Base-by-base conservation (phyloP, 2,888 invertebrate genomes). In the Hyppa rectilinea region DNA sequence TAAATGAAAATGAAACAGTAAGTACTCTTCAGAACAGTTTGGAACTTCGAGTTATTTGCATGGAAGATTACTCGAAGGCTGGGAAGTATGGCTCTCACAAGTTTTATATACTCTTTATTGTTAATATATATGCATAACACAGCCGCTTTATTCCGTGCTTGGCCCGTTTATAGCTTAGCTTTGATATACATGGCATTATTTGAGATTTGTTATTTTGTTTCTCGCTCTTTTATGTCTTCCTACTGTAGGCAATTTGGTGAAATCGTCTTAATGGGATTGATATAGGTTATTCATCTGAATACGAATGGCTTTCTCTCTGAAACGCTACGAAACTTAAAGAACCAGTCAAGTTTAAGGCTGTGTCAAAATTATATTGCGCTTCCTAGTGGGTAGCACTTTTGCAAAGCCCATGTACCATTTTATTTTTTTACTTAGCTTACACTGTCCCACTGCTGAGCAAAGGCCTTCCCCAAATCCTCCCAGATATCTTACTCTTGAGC, bases 121-220 rank as follows among this genome's bases (percentile, higher is more conserved):
- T 70, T 65, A 76, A 78, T 77, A 81, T 70, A 59, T 55, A 71
- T 63, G 61, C 67, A 67, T 60, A 61, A 64, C 29, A 43, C 52
- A 40, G 26, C 29, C 53, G 36, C 26, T 61, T 56, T 66, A 62
- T 82, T 70, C 65, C 50, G 31, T 38, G 38, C 36, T 61, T 49
- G 61, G 56, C 56, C 38, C 59, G 40, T 77, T 77, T 80, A 80
- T 67, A 40, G 53, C 45, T 50, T 40, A 50, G 62, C 63, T 75
- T 69, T 56, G 52, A 61, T 69, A 61, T 58, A 55, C 47, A 67
- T 60, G 10, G 50, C 45, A 23, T 60, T 63, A 75, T 64, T 77
- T 47, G 56, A 36, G 31, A 52, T 61, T 49, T 47, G 50, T 69
- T 49, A 36, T 75, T 53, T 65, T 62, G 36, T 50, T 52, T 67